These are phyloP conservation scores for Meiosimyza decipiens DNA, from an alignment of 2,888 invertebrate genomes.

Conservation along the genomic window DNA sequence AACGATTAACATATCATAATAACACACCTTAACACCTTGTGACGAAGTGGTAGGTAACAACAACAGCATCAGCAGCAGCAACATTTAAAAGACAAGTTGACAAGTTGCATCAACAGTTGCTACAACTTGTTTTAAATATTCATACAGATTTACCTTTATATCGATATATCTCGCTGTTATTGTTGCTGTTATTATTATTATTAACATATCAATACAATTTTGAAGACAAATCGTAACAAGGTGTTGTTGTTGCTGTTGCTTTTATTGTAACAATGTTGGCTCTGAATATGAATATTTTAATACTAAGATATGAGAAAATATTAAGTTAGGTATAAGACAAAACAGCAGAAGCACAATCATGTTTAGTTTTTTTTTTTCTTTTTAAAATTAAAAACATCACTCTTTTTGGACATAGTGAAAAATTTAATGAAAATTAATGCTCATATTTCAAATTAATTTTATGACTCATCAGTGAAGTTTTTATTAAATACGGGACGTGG, in stretches of 20 bases:
- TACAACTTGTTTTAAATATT: neutral
- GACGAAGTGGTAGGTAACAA: neutral
- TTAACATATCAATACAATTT: constrained; percentile 6
- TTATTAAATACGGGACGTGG: too few relatives aligned
- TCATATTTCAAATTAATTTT: too few relatives aligned
- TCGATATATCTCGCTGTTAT: too few relatives aligned
- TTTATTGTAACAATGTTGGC: neutral
- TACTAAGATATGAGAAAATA: constrained; percentile 7
- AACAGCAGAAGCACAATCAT: too few relatives aligned
- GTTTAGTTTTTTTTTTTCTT: too few relatives aligned
- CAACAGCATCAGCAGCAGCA: neutral
- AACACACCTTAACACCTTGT: constrained; percentile 6
- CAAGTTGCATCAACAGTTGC: neutral
- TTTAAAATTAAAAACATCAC: too few relatives aligned
- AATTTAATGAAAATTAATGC: too few relatives aligned
- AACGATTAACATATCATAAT: constrained; percentile 13
- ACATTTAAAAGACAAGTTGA: neutral
- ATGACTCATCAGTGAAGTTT: too few relatives aligned
- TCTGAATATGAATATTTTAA: neutral
- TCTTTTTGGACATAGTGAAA: too few relatives aligned
- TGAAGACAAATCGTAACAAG: neutral
- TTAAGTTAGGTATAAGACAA: neutral
- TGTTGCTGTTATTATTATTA: neutral
- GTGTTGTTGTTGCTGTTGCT: neutral
- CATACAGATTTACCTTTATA: neutral